These are phyloP conservation scores for Xenops minutus DNA, from an alignment of 2,797 vertebrate species.

Conservation along the genomic window DNA sequence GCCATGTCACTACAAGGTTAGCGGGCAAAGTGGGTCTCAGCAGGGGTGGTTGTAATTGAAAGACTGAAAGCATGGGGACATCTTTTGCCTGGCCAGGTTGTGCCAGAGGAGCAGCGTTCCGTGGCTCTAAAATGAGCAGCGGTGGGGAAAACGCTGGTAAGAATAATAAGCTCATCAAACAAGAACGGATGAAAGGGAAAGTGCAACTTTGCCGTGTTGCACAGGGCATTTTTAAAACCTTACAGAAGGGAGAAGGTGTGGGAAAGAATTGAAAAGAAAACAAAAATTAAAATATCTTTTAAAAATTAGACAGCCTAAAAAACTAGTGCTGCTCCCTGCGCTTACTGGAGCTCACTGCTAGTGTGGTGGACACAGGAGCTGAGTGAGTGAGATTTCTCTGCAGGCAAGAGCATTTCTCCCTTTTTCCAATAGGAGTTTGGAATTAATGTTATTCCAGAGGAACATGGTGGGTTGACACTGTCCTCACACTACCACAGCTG, in stretches of 20 bases:
- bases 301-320: neutral
- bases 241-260: neutral
- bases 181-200: neutral
- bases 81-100: neutral
- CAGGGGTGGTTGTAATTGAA: neutral
- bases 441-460: neutral
- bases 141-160: neutral
- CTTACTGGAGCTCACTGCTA: neutral
- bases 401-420: neutral
- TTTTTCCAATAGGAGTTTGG: neutral
- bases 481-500: neutral
- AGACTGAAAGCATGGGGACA: neutral
- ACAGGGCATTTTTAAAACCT: neutral
- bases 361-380: neutral
- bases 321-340: neutral
- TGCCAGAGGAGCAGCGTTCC: neutral
- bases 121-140: rapidly evolving
- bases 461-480: neutral
- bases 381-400: neutral
- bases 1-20: rapidly evolving
- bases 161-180: neutral
- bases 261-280: neutral
- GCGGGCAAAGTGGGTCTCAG: neutral
- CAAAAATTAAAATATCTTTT: neutral
- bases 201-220: conserved; percentile 28